Evolutionary conservation across 1,140 invertebrate genomes (phyloP).

Genomic region (Coptotermes formosanus): DNA sequence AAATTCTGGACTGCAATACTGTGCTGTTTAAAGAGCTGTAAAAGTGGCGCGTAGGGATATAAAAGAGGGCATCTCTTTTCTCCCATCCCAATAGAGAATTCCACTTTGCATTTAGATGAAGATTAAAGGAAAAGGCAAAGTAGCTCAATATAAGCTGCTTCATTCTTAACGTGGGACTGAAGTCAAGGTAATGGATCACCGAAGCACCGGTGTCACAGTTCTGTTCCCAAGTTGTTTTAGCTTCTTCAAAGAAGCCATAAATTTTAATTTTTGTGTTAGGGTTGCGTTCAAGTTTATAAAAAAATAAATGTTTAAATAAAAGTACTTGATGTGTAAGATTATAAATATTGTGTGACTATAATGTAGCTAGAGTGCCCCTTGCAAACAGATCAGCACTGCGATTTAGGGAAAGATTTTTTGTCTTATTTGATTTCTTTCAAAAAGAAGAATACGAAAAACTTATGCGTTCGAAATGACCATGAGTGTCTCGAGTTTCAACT

Average conservation of each 20-base stretch:
- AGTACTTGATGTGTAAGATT: too few relatives aligned
- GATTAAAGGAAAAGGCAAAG: not conserved
- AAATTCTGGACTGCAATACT: not conserved
- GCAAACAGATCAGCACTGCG: too few relatives aligned
- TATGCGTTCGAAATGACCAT: too few relatives aligned
- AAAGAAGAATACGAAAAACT: too few relatives aligned
- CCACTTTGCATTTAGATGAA: conserved; percentile 6
- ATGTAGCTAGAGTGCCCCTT: too few relatives aligned
- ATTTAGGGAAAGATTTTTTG: too few relatives aligned
- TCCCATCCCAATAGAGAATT: not conserved
- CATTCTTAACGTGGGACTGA: not conserved
- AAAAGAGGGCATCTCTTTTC: not conserved
- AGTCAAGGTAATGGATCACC: not conserved
- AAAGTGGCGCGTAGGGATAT: not conserved
- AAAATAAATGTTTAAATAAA: too few relatives aligned
- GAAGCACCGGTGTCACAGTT: not conserved
- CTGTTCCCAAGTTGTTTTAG: not conserved
- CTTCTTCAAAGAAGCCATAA: not conserved
- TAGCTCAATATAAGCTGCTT: not conserved
- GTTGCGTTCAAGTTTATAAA: not conserved
- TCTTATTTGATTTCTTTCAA: too few relatives aligned
- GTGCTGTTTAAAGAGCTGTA: not conserved
- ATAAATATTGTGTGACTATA: too few relatives aligned
- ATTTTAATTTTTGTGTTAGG: not conserved
- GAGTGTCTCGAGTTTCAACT: too few relatives aligned